Evolutionary conservation across 1,140 invertebrate genomes (phyloP).

Genomic region (Papilio helenus): DNA sequence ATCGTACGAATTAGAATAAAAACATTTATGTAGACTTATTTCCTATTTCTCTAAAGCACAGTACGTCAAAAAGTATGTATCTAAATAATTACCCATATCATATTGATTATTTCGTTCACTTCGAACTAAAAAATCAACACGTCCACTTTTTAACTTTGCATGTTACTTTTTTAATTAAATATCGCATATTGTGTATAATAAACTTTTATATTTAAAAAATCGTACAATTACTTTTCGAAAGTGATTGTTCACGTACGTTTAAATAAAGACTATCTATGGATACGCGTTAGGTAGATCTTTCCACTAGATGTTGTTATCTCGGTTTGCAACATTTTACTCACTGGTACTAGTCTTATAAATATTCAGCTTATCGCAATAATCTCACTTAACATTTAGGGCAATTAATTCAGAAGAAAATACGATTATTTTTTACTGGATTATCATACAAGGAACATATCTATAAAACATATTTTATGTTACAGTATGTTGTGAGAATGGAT

Average conservation of each 20-base stretch:
- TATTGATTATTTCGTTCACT: neutral
- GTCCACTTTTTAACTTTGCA: neutral
- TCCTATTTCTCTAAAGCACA: neutral
- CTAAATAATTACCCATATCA: neutral
- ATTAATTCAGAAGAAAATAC: conserved; percentile 12
- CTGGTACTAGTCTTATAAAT: conserved; percentile 4
- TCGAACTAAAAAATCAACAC: neutral
- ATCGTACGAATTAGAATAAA: neutral
- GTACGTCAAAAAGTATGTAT: neutral
- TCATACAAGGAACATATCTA: neutral
- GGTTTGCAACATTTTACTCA: neutral
- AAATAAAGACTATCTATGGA: neutral
- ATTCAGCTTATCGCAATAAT: conserved; percentile 18
- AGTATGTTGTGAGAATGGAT: neutral
- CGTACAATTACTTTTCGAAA: neutral
- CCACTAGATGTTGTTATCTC: conserved; percentile 15
- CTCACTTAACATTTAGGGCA: neutral
- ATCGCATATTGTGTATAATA: neutral
- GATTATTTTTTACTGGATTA: too few relatives aligned
- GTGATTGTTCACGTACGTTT: neutral
- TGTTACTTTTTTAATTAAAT: neutral
- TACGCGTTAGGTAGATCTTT: neutral
- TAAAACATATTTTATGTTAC: neutral
- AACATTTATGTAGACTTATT: neutral
- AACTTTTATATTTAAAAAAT: neutral